A percentile compares a stretch with the other conserved stretches of the same genome.
These are phyloP conservation scores for Nephrocerus scutellatus DNA, from an alignment of 2,888 invertebrate genomes.

Conservation along the genomic window DNA sequence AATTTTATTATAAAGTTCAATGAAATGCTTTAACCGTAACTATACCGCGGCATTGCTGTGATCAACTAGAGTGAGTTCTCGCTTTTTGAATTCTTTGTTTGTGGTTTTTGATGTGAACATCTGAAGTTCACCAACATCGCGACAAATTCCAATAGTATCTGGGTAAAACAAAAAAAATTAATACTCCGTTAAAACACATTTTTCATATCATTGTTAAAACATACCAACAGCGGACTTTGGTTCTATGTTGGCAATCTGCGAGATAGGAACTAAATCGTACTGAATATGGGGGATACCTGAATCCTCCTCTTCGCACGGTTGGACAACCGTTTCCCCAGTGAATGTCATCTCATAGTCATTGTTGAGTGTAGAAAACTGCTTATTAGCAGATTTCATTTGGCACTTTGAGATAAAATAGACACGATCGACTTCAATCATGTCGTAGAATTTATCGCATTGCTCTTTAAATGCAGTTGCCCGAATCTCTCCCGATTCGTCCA, in stretches of 20 bases:
- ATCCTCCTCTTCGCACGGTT: conserved; percentile 53
- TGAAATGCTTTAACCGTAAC: conserved; percentile 17
- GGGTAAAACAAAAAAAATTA: conserved; percentile 2
- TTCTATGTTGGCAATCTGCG: conserved; percentile 60
- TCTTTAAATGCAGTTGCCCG: conserved; percentile 85
- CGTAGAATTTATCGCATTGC: conserved; percentile 80
- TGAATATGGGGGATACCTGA: conserved; percentile 66
- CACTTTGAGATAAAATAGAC: conserved; percentile 84
- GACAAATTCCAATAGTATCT: conserved; percentile 89
- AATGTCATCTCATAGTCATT: conserved; percentile 97
- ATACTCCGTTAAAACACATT: conserved; percentile 3
- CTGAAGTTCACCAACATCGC: conserved; percentile 62
- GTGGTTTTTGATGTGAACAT: conserved; percentile 65
- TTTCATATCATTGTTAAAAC: too few relatives aligned
- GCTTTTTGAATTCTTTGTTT: conserved; percentile 79
- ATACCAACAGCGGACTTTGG: conserved; percentile 67
- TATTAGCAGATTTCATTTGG: conserved; percentile 87
- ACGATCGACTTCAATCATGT: conserved; percentile 79
- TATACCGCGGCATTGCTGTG: conserved; percentile 65
- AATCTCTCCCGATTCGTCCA: conserved; percentile 92
- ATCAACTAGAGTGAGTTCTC: conserved; percentile 83
- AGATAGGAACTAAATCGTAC: conserved; percentile 71
- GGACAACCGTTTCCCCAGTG: conserved; percentile 61
- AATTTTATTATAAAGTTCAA: too few relatives aligned
- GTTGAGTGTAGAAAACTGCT: conserved; percentile 71